These are phyloP conservation scores for Lucilia cuprina DNA, from an alignment of 1,140 invertebrate species.

Conservation along the genomic window DNA sequence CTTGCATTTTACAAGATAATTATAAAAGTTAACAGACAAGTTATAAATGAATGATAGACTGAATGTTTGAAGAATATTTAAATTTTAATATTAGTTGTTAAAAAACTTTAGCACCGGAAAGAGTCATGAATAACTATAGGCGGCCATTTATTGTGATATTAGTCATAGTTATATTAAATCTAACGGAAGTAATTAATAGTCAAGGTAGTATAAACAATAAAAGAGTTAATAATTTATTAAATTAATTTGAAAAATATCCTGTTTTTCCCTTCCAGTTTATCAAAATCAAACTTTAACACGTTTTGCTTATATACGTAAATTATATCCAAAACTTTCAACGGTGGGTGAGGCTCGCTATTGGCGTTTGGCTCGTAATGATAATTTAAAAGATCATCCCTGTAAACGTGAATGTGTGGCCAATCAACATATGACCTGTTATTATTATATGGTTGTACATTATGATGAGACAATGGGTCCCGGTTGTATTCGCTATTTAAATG, in stretches of 20 bases:
- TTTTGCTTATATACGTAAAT: constrained; percentile 50
- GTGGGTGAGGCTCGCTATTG: constrained; percentile 47
- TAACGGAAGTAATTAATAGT: neutral
- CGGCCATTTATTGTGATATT: neutral
- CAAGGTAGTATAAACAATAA: neutral
- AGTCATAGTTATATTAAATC: neutral
- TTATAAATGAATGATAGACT: neutral
- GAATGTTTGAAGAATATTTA: neutral
- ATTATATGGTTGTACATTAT: constrained; percentile 58
- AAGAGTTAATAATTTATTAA: too few species aligned
- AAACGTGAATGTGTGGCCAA: constrained; percentile 50
- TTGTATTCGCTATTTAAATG: constrained; percentile 51
- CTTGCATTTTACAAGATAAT: neutral
- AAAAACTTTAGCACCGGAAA: neutral
- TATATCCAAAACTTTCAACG: constrained; percentile 48
- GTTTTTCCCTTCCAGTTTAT: neutral
- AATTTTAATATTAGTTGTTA: neutral
- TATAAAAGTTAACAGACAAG: neutral
- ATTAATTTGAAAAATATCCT: neutral
- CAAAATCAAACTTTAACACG: constrained; percentile 42
- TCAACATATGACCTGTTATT: constrained; percentile 57
- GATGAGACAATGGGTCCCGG: constrained; percentile 55
- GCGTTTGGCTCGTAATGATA: constrained; percentile 40
- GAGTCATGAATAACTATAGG: neutral
- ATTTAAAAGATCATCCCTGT: constrained; percentile 49